Evolutionary conservation across 2,797 vertebrate genomes (phyloP).

Genomic region (Hippopotamyrus pictus): DNA sequence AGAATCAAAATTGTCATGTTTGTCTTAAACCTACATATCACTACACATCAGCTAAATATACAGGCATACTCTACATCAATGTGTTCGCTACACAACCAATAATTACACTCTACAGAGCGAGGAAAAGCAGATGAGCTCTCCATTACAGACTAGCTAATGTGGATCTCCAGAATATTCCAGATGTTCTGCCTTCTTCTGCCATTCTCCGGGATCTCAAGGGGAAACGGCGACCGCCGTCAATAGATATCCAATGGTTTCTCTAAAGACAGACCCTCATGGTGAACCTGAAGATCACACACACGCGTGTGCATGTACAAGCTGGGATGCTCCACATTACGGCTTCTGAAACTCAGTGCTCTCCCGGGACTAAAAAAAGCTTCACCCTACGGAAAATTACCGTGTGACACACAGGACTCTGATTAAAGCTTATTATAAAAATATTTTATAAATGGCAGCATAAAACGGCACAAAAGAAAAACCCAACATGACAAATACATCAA

Average conservation of each 20-base stretch:
- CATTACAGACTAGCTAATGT: not conserved
- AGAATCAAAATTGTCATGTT: not conserved
- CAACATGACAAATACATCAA: not conserved
- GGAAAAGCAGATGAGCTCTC: not conserved
- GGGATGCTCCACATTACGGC: not conserved
- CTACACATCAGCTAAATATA: not conserved
- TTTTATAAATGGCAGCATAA: not conserved
- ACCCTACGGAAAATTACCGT: not conserved
- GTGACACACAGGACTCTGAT: not conserved
- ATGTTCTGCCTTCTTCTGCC: not conserved
- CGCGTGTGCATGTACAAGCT: not conserved
- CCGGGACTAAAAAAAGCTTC: not conserved
- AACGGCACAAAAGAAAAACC: not conserved
- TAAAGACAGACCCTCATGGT: not conserved
- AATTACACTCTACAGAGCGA: not conserved
- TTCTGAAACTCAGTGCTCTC: not conserved
- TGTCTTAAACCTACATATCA: not conserved
- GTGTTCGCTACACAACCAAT: not conserved
- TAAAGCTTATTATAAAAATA: not conserved
- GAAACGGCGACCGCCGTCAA: not conserved
- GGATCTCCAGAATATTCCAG: slow-evolving; percentile 26
- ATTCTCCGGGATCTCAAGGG: not conserved
- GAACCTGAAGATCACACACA: not conserved
- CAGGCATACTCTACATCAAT: not conserved
- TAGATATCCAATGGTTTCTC: not conserved